These are phyloP conservation scores for Parnassius glacialis DNA, from an alignment of 2,888 invertebrate species.

Conservation along the genomic window DNA sequence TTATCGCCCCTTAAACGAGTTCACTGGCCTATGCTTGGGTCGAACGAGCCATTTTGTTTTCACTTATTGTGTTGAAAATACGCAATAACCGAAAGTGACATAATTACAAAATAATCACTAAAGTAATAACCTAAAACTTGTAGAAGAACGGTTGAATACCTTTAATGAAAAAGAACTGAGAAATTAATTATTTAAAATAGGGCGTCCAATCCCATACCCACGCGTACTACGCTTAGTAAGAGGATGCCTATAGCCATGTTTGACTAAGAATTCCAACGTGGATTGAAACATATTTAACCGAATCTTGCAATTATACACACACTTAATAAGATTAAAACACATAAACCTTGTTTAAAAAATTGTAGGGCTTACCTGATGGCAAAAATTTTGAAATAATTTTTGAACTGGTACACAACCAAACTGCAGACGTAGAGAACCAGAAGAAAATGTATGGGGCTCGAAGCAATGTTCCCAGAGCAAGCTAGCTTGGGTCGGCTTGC, in stretches of 20 bases:
- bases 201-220: slow-evolving; percentile 75
- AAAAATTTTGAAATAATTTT: slow-evolving; percentile 80
- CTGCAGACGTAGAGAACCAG: slow-evolving; percentile 80
- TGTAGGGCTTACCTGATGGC: slow-evolving; percentile 77
- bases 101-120: slow-evolving; percentile 69
- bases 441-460: slow-evolving; percentile 81
- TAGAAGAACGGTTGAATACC: slow-evolving; percentile 74
- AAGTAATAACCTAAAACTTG: slow-evolving; percentile 66
- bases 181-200: slow-evolving; percentile 78
- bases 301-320: slow-evolving; percentile 55
- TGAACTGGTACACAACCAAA: slow-evolving; percentile 80
- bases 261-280: slow-evolving; percentile 80
- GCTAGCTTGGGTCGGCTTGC: slow-evolving; percentile 77
- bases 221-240: slow-evolving; percentile 77
- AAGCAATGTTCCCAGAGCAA: slow-evolving; percentile 77
- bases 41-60: slow-evolving; percentile 82
- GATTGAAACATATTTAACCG: slow-evolving; percentile 61
- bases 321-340: slow-evolving; percentile 58
- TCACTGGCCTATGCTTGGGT: slow-evolving; percentile 78
- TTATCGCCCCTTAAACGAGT: slow-evolving; percentile 76
- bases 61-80: slow-evolving; percentile 77
- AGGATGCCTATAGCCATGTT: slow-evolving; percentile 78
- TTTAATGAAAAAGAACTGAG: slow-evolving; percentile 74
- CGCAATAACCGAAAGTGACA: slow-evolving; percentile 73
- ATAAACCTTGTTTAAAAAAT: slow-evolving; percentile 60